A percentile compares a stretch with the other conserved stretches of the same genome.
These are phyloP conservation scores for Cephalopterus ornatus DNA, from an alignment of 2,113 vertebrate genomes.

Conservation along the genomic window DNA sequence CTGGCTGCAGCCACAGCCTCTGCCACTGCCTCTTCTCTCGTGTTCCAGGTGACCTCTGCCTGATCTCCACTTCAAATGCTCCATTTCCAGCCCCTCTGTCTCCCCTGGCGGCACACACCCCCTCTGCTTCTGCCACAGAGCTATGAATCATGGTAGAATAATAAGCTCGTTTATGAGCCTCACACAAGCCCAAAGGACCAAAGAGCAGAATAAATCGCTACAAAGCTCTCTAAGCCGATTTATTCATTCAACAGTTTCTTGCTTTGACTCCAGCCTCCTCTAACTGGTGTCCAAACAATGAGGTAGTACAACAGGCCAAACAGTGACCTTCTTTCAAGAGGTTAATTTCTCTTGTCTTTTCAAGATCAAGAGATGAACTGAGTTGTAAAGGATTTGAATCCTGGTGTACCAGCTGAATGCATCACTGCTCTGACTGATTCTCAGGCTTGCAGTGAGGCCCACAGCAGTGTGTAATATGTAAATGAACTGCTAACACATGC, in stretches of 20 bases:
- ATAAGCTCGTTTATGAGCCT: constrained; percentile 58
- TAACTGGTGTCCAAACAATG: background rate
- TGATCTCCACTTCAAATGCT: constrained; percentile 32
- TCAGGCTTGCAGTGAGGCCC: background rate
- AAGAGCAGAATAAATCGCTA: constrained; percentile 49
- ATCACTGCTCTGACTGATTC: background rate
- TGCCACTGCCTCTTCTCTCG: background rate
- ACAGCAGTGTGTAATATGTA: background rate
- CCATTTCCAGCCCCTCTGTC: background rate
- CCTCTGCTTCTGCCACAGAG: constrained; percentile 25
- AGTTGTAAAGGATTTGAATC: background rate
- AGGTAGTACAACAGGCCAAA: constrained; percentile 7
- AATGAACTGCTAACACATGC: background rate
- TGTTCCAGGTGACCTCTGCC: constrained; percentile 8
- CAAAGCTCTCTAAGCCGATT: constrained; percentile 62
- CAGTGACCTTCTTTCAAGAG: background rate
- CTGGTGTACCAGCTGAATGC: background rate
- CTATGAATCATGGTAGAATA: constrained; percentile 61
- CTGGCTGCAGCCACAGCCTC: background rate
- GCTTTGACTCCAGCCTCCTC: constrained; percentile 17
- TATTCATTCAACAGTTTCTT: constrained; percentile 30
- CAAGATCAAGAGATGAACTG: background rate
- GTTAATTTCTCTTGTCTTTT: constrained; percentile 3
- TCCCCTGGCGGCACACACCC: constrained; percentile 9
- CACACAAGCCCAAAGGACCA: constrained; percentile 42